These are phyloP conservation scores for Papilio dardanus DNA, from an alignment of 1,140 invertebrate genomes.

Conservation along the genomic window DNA sequence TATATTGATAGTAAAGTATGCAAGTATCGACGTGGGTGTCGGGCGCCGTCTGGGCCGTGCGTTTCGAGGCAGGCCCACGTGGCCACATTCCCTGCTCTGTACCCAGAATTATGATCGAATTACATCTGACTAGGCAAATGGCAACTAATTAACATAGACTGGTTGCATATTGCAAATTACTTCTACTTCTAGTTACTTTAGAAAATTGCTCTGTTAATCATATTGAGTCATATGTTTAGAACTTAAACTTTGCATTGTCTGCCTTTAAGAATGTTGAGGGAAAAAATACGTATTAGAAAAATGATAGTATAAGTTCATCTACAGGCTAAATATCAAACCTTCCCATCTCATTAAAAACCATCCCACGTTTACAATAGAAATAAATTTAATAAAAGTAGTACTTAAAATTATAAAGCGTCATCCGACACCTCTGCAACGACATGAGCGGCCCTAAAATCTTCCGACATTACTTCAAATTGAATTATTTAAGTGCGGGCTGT, in stretches of 20 bases:
- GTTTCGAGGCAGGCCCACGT: slow-evolving; percentile 9
- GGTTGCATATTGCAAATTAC: not conserved
- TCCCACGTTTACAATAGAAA: not conserved
- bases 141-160: not conserved
- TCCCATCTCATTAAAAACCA: slow-evolving; percentile 5
- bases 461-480: slow-evolving; percentile 58
- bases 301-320: not conserved
- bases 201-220: not conserved
- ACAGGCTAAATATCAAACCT: not conserved
- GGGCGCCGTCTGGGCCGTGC: not conserved
- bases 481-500: slow-evolving; percentile 63
- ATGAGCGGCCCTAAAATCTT: slow-evolving; percentile 24
- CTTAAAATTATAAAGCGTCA: slow-evolving; percentile 19
- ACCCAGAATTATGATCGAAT: not conserved
- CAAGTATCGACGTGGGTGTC: slow-evolving; percentile 8
- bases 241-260: not conserved
- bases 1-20: slow-evolving; percentile 18
- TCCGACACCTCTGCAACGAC: slow-evolving; percentile 21
- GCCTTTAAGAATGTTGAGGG: not conserved
- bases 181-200: not conserved
- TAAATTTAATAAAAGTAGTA: not conserved
- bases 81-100: not conserved
- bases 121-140: not conserved
- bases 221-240: not conserved
- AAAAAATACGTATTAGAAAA: not conserved